A percentile compares a stretch with the other conserved stretches of the same genome.
These are phyloP conservation scores for Metopolophium dirhodum DNA, from an alignment of 1,140 invertebrate species.

Conservation along the genomic window DNA sequence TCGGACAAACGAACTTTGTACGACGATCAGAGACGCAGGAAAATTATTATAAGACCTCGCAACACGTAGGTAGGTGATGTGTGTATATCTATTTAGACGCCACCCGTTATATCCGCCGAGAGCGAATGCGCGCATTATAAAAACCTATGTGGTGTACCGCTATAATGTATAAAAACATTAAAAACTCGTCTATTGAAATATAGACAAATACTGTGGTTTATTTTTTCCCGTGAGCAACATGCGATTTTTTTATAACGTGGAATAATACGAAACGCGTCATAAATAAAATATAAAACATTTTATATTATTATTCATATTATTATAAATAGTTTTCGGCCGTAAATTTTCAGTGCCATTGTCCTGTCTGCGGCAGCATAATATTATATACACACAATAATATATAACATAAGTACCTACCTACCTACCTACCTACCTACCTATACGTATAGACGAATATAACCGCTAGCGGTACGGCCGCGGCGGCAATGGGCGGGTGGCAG, in stretches of 20 bases:
- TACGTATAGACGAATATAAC: not conserved
- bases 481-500: no score
- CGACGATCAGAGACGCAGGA: not conserved
- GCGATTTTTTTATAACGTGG: not conserved
- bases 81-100: not conserved
- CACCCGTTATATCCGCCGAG: not conserved
- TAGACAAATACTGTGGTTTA: not conserved
- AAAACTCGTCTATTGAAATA: not conserved
- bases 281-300: not conserved
- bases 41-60: not conserved
- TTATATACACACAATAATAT: not conserved
- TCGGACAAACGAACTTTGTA: not conserved
- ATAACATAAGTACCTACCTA: not conserved
- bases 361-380: not conserved
- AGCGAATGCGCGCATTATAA: not conserved
- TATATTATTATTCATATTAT: not conserved
- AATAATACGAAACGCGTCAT: not conserved
- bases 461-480: not conserved
- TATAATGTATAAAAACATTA: not conserved
- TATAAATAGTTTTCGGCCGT: not conserved
- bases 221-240: not conserved
- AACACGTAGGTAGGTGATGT: not conserved
- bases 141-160: not conserved
- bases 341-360: conserved; percentile 36
- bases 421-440: no score